A percentile compares a stretch with the other conserved stretches of the same genome.
These are phyloP conservation scores for Drosophila jambulina DNA, from an alignment of 1,140 invertebrate species.

Conservation along the genomic window DNA sequence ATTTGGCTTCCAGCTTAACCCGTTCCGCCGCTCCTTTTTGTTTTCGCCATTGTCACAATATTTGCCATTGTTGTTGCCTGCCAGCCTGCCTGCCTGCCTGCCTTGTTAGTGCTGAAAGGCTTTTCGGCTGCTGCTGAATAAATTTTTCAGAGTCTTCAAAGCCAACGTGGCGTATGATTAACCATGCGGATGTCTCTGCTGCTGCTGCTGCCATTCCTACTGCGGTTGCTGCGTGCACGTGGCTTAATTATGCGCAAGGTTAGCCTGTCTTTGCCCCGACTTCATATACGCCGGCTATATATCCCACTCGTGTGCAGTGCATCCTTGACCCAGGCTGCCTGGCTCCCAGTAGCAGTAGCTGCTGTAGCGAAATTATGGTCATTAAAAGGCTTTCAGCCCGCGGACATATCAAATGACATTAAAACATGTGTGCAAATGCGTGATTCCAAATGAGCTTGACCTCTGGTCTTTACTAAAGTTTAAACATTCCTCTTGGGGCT, in stretches of 20 bases:
- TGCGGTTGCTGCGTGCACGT: conserved; percentile 59
- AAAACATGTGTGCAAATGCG: conserved; percentile 33
- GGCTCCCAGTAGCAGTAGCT: not conserved
- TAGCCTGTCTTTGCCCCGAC: conserved; percentile 25
- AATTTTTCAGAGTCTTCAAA: conserved; percentile 53
- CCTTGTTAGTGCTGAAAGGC: conserved; percentile 71
- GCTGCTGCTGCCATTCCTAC: conserved; percentile 29
- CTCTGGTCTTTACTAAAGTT: conserved; percentile 7
- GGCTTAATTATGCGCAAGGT: conserved; percentile 69
- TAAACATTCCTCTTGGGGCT: not conserved
- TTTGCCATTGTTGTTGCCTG: conserved; percentile 59
- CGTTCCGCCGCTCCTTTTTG: not conserved
- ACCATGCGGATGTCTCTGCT: conserved; percentile 65
- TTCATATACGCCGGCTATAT: conserved; percentile 9
- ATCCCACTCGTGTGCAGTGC: conserved; percentile 25
- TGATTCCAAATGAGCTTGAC: conserved; percentile 16
- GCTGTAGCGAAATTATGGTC: conserved; percentile 52
- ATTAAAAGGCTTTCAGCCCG: conserved; percentile 73
- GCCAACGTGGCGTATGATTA: conserved; percentile 75
- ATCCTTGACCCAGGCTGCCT: conserved; percentile 70
- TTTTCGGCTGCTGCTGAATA: conserved; percentile 59
- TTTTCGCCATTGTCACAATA: conserved; percentile 73
- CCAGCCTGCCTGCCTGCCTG: not conserved
- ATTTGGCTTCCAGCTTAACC: conserved; percentile 1
- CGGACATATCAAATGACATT: conserved; percentile 51